Percentiles rank a stretch among this genome's conserved stretches.
These are phyloP conservation scores for Rotaria macrura DNA, from an alignment of 2,888 invertebrate species.

Conservation along the genomic window DNA sequence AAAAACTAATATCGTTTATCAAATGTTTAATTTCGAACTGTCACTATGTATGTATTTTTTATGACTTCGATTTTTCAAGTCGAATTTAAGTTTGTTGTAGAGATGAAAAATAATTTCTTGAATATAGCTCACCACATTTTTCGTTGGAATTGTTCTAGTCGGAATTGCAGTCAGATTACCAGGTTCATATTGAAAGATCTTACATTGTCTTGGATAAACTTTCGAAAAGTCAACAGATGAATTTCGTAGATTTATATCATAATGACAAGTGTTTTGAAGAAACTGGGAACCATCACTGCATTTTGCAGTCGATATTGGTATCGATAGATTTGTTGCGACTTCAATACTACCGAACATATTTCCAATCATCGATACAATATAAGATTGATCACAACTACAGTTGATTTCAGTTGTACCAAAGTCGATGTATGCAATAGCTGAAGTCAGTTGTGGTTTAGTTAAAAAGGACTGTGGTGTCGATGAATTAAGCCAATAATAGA, in stretches of 20 bases:
- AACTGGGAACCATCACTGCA: not conserved
- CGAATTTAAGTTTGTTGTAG: no score
- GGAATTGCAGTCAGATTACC: not conserved
- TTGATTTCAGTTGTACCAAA: not conserved
- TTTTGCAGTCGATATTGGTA: not conserved
- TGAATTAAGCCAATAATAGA: not conserved
- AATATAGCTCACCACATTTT: not conserved
- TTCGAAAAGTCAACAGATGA: not conserved
- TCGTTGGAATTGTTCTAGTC: not conserved
- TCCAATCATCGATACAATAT: not conserved
- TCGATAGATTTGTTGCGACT: no score
- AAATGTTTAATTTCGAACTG: no score
- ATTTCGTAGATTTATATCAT: not conserved
- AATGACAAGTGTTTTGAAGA: not conserved
- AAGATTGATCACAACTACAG: not conserved
- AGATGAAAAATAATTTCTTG: no score
- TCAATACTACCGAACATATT: not conserved
- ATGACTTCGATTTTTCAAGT: no score
- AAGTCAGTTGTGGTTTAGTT: no score
- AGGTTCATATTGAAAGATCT: not conserved
- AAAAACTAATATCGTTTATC: no score
- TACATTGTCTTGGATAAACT: constrained; percentile 8
- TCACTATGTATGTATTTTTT: no score
- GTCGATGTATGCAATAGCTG: not conserved
- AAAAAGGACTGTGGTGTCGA: no score